These are phyloP conservation scores for Ameiurus melas DNA, from an alignment of 2,113 vertebrate genomes.

Conservation along the genomic window DNA sequence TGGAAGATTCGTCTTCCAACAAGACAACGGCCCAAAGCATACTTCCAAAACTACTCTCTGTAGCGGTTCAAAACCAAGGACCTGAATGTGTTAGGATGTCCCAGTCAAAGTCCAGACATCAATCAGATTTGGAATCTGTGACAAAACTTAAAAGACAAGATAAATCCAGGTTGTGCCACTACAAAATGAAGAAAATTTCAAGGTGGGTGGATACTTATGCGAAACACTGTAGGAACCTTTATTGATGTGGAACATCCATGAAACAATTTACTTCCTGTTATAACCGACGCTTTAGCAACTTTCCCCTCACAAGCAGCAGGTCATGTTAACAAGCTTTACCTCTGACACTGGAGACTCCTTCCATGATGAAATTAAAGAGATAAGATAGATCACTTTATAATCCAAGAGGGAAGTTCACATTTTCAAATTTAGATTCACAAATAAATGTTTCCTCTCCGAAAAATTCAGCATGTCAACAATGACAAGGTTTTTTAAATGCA, in stretches of 20 bases:
- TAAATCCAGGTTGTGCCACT: neutral
- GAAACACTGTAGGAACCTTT: neutral
- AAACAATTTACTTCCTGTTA: neutral
- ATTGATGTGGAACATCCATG: neutral
- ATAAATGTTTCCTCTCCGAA: neutral
- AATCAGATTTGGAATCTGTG: neutral
- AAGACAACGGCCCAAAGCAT: neutral
- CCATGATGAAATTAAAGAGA: neutral
- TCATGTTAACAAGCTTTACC: neutral
- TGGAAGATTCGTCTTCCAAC: neutral
- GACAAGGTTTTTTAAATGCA: neutral
- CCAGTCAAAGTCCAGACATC: neutral
- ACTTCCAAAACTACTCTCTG: neutral
- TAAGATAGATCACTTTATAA: neutral
- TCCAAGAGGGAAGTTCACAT: neutral
- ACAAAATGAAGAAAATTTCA: neutral
- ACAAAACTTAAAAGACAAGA: neutral
- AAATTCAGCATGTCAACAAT: neutral
- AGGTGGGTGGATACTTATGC: neutral
- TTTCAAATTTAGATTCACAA: neutral
- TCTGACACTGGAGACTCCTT: neutral
- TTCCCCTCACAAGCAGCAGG: neutral
- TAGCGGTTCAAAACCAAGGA: neutral
- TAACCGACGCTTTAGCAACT: neutral
- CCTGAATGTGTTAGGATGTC: neutral